A percentile compares a stretch with the other conserved stretches of the same genome.
phyloP scores from a whole-genome alignment of 2,113 vertebrate species.

The Clupea harengus region DNA sequence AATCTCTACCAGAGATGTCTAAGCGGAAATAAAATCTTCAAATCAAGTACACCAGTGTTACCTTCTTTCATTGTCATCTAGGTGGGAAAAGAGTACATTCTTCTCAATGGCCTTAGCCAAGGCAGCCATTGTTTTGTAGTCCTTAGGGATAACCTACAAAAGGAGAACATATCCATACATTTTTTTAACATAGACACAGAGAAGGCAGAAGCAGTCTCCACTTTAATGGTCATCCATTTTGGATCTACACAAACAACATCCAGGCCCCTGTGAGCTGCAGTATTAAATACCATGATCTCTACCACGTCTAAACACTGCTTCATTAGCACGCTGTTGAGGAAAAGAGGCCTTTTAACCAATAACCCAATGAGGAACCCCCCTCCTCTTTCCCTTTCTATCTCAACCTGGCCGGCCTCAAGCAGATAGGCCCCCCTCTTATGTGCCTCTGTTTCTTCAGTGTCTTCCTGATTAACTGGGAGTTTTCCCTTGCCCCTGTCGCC shows the following conservation, averaged over 20 bases:
- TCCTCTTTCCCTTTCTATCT: no score
- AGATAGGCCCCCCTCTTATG: no score
- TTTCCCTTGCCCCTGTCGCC: no score
- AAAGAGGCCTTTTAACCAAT: neutral
- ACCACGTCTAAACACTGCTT: no score
- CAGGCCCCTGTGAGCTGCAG: no score
- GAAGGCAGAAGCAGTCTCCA: neutral
- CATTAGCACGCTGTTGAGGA: no score
- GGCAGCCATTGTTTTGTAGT: conserved; percentile 99
- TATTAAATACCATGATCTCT: no score
- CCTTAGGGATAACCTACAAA: conserved; percentile 95
- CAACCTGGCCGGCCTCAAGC: no score
- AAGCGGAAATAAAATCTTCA: neutral
- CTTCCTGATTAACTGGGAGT: no score
- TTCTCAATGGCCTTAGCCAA: conserved; percentile 98
- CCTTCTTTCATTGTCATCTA: conserved; percentile 98
- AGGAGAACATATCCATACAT: neutral
- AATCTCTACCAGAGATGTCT: neutral
- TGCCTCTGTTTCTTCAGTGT: no score
- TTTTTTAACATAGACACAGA: neutral
- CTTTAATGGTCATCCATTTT: neutral
- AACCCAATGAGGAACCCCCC: neutral
- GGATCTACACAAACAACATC: neutral
- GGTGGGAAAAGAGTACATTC: conserved; percentile 96
- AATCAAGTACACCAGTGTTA: conserved; percentile 46